Conservation (phyloP, 2,113 vertebrate species). For the Trichechus manatus region DNA sequence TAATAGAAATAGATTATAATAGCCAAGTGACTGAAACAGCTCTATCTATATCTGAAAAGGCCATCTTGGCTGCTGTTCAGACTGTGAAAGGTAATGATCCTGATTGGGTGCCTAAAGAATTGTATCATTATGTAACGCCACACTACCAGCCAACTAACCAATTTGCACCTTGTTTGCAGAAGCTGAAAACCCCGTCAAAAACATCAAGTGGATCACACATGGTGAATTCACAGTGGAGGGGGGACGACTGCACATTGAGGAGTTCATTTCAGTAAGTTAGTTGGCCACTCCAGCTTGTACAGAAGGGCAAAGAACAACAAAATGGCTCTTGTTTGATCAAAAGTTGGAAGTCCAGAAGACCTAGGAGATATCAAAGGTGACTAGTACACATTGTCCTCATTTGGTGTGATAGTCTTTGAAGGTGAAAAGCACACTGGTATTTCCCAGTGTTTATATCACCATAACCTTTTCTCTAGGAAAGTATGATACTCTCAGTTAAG, state of each 20-base stretch:
- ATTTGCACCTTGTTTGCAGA: conserved; percentile 74
- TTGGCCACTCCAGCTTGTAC: not conserved
- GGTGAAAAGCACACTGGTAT: not conserved
- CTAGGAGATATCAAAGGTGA: conserved; percentile 6
- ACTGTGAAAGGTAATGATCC: conserved; percentile 68
- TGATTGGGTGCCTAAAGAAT: not conserved
- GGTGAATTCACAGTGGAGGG: conserved; percentile 89
- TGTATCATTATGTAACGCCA: not conserved
- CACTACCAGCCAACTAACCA: not conserved
- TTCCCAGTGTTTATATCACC: not conserved
- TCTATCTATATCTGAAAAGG: not conserved
- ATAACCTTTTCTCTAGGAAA: not conserved
- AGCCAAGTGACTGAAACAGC: not conserved
- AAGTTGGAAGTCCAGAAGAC: not conserved
- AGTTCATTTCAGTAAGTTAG: conserved; percentile 88
- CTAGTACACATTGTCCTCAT: not conserved
- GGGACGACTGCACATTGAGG: conserved; percentile 88
- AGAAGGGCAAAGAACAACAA: not conserved
- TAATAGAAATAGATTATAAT: not conserved
- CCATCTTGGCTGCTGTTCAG: not conserved
- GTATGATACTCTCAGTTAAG: not conserved
- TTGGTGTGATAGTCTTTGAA: conserved; percentile 8
- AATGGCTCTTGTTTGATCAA: not conserved
- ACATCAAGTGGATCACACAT: conserved; percentile 86
- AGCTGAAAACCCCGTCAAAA: conserved; percentile 20